These are phyloP conservation scores for Zosterops lateralis DNA, from an alignment of 2,113 vertebrate species.

Conservation along the genomic window DNA sequence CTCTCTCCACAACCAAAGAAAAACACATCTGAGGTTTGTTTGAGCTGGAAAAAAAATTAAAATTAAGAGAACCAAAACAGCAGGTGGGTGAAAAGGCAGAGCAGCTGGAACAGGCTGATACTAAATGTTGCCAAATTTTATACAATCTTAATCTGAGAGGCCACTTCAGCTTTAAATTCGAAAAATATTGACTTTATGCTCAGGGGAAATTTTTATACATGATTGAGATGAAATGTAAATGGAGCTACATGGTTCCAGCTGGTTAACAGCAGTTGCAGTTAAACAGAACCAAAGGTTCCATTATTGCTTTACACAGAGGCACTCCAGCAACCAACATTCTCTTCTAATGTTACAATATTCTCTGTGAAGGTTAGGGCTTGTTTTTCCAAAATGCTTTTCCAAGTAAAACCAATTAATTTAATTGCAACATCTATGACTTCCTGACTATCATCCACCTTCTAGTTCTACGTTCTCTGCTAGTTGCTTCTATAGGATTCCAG, in stretches of 20 bases:
- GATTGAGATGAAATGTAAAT: not conserved
- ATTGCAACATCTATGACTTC: not conserved
- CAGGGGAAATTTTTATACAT: not conserved
- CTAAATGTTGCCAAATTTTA: not conserved
- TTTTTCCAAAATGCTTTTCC: not conserved
- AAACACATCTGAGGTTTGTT: not conserved
- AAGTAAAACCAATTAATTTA: not conserved
- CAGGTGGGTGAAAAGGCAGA: not conserved
- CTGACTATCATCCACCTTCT: not conserved
- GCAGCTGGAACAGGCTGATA: not conserved
- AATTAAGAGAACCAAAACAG: not conserved
- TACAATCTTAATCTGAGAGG: not conserved
- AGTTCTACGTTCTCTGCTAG: not conserved
- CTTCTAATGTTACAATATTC: accelerated
- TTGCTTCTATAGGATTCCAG: not conserved
- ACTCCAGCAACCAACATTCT: not conserved
- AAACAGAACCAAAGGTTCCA: not conserved
- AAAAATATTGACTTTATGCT: not conserved
- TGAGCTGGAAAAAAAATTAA: not conserved
- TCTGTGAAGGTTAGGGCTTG: not conserved
- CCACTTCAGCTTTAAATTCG: not conserved
- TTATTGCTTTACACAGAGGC: not conserved
- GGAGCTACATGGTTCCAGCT: not conserved
- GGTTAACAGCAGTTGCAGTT: not conserved
- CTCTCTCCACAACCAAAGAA: not conserved